phyloP scores from a whole-genome alignment of 1,140 invertebrate species.

The Camponotus vicinus region DNA sequence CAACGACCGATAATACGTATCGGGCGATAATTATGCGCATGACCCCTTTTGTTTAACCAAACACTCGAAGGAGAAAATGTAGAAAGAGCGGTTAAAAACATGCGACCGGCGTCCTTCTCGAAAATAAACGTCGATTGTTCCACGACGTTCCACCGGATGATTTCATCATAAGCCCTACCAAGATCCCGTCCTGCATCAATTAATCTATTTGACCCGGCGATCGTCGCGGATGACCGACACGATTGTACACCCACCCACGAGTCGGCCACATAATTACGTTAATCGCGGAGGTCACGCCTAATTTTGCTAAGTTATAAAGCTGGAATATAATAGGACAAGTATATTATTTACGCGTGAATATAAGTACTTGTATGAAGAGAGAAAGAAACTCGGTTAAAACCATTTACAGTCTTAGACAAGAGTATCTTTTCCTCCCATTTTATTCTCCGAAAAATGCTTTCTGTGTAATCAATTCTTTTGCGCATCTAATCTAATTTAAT shows the following conservation, averaged over 20 bases:
- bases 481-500: no score
- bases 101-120: constrained; percentile 12
- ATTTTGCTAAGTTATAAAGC: constrained; percentile 54
- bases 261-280: constrained; percentile 77
- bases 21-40: constrained; percentile 27
- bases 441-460: no score
- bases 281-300: constrained; percentile 60
- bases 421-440: not conserved
- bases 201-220: constrained; percentile 83
- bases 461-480: no score
- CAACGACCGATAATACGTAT: constrained; percentile 33
- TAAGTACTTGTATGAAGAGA: not conserved
- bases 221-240: constrained; percentile 77
- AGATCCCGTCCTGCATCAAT: constrained; percentile 76
- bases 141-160: constrained; percentile 39
- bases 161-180: constrained; percentile 33
- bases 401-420: not conserved
- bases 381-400: not conserved
- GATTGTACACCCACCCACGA: constrained; percentile 80
- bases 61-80: not conserved
- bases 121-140: not conserved
- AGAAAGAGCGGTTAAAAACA: not conserved
- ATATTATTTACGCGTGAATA: not conserved
- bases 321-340: not conserved
- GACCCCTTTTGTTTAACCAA: constrained; percentile 4